Evolutionary conservation across 2,797 vertebrate genomes (phyloP).

Genomic region (Linurgus olivaceus): DNA sequence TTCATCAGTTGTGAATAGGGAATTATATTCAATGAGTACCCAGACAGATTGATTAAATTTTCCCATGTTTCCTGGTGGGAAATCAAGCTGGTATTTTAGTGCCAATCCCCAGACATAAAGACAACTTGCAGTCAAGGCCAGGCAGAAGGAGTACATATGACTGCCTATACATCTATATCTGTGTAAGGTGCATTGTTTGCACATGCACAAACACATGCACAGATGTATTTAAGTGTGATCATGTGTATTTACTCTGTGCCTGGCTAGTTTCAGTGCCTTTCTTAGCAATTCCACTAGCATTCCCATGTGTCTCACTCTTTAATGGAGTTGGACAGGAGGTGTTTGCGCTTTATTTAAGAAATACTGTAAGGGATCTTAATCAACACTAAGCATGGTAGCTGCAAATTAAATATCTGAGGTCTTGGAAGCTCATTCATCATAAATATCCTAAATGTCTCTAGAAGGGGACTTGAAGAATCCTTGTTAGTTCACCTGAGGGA

Average conservation of each 20-base stretch:
- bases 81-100: constrained; percentile 53
- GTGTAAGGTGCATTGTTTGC: not conserved
- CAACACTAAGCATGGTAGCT: constrained; percentile 28
- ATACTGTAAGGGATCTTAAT: constrained; percentile 41
- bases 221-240: not conserved
- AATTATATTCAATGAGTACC: constrained; percentile 9
- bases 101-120: constrained; percentile 13
- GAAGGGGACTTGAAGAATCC: not conserved
- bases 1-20: constrained; percentile 29
- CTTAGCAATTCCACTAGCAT: constrained; percentile 12
- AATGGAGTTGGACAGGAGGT: constrained; percentile 6
- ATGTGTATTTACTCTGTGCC: not conserved
- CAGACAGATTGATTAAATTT: constrained; percentile 62
- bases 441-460: not conserved
- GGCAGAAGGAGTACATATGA: not conserved
- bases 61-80: constrained; percentile 41
- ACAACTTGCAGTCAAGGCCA: not conserved
- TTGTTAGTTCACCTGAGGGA: not conserved
- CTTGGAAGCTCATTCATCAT: constrained; percentile 35
- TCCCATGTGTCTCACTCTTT: not conserved
- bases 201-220: not conserved
- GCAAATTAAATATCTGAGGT: constrained; percentile 32
- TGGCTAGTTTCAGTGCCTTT: not conserved
- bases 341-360: constrained; percentile 49
- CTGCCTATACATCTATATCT: not conserved